phyloP scores from a whole-genome alignment of 2,113 vertebrate genomes.

The Protobothrops flavoviridis region DNA sequence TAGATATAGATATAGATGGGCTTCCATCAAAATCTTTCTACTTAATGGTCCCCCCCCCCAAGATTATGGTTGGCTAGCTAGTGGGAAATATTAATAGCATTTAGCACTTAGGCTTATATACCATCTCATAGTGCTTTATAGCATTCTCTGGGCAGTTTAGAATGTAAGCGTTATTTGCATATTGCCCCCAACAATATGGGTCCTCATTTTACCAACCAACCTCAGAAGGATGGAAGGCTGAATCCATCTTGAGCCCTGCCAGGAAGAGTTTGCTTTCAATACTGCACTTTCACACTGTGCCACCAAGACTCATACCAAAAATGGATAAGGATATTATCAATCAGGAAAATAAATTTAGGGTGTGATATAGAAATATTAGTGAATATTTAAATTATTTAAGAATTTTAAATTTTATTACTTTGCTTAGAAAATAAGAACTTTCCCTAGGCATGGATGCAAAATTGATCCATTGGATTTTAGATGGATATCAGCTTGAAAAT shows the following conservation, averaged over 20 bases:
- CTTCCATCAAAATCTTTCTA: no score
- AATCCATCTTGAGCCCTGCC: not conserved
- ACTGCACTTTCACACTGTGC: no score
- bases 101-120: no score
- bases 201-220: not conserved
- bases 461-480: not conserved
- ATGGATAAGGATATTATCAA: not conserved
- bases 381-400: not conserved
- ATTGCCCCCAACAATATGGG: not conserved
- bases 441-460: not conserved
- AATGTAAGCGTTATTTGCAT: not conserved
- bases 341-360: not conserved
- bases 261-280: no score
- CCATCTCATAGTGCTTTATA: not conserved
- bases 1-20: no score
- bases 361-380: not conserved
- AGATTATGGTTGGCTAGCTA: not conserved
- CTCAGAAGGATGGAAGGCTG: not conserved
- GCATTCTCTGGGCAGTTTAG: not conserved
- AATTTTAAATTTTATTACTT: not conserved
- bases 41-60: not conserved
- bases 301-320: not conserved
- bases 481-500: not conserved
- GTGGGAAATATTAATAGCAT: not conserved
- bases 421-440: not conserved